Conservation (phyloP, 2,888 invertebrate genomes). For the Podabrus alpinus region DNA sequence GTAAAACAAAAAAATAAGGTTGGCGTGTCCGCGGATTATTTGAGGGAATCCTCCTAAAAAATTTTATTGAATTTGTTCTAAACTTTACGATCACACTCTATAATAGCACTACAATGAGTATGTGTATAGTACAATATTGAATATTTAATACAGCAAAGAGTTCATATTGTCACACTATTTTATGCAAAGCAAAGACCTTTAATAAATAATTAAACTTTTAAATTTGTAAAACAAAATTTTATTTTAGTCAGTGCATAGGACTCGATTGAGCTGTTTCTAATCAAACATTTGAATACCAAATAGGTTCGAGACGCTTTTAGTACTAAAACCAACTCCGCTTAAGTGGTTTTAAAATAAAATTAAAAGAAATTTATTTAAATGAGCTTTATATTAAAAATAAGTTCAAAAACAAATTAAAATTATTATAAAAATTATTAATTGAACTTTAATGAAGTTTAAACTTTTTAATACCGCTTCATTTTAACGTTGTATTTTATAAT, state of each 20-base stretch:
- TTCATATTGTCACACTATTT: not conserved
- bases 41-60: too few relatives aligned
- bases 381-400: not conserved
- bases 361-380: not conserved
- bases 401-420: not conserved
- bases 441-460: too few relatives aligned
- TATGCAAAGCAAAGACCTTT: not conserved
- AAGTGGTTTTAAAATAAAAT: not conserved
- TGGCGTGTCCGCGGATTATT: too few relatives aligned
- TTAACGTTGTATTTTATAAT: too few relatives aligned
- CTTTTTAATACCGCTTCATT: too few relatives aligned
- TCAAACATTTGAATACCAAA: slow-evolving; percentile 5
- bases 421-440: too few relatives aligned
- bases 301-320: slow-evolving; percentile 1
- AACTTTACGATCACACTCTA: too few relatives aligned
- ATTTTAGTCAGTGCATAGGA: not conserved
- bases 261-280: not conserved
- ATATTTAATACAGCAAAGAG: not conserved
- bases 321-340: not conserved
- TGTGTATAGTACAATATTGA: too few relatives aligned
- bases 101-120: too few relatives aligned
- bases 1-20: too few relatives aligned
- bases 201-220: slow-evolving; percentile 1
- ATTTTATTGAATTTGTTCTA: too few relatives aligned
- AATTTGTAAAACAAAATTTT: not conserved